Evolutionary conservation across 2,113 vertebrate genomes (phyloP).

Genomic region (Thomomys bottae): DNA sequence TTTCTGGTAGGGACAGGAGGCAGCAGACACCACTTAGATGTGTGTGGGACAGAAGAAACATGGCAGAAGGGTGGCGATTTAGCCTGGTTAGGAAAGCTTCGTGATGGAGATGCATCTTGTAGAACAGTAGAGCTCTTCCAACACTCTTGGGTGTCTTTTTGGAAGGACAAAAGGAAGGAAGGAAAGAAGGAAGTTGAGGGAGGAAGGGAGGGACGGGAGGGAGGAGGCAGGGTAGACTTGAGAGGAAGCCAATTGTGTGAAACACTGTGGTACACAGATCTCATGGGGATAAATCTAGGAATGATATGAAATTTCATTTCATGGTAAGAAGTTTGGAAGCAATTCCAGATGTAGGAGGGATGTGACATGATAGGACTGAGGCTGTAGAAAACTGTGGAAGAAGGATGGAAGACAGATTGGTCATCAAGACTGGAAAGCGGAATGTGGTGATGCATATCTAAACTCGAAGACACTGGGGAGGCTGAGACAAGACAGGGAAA

Average conservation of each 20-base stretch:
- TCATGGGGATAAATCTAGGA: neutral
- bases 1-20: no score
- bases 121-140: neutral
- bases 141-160: no score
- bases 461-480: neutral
- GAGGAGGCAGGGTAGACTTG: neutral
- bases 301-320: neutral
- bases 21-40: neutral
- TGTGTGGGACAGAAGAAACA: fast-evolving
- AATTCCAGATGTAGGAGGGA: neutral
- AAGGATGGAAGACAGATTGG: neutral
- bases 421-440: neutral
- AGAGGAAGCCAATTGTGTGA: neutral
- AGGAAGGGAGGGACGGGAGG: no score
- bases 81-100: neutral
- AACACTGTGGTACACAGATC: neutral
- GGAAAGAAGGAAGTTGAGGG: no score
- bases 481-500: neutral
- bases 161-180: no score
- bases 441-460: neutral
- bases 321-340: neutral
- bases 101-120: neutral
- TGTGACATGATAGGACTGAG: neutral
- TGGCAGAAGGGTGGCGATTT: neutral
- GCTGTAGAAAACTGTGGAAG: neutral